These are phyloP conservation scores for Agonum fuliginosum DNA, from an alignment of 2,888 invertebrate species.

Conservation along the genomic window DNA sequence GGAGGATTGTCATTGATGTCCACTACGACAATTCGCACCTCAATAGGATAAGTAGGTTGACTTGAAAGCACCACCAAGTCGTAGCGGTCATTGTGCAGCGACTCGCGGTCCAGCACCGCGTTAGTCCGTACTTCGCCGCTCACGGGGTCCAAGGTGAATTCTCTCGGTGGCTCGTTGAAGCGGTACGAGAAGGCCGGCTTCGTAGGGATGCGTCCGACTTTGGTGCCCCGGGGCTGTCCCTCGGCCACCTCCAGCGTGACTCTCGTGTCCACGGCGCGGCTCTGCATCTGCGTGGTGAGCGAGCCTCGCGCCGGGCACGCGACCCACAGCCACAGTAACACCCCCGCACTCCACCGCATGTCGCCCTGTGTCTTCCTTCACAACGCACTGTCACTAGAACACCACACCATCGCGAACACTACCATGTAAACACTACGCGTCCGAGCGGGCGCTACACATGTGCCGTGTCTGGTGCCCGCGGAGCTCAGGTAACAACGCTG, in stretches of 20 bases:
- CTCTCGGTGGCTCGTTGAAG: constrained; percentile 92
- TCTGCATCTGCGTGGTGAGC: constrained; percentile 84
- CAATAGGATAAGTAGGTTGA: constrained; percentile 93
- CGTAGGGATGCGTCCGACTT: constrained; percentile 91
- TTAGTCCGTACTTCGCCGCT: constrained; percentile 91
- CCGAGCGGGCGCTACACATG: constrained; percentile 66
- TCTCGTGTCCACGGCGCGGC: constrained; percentile 89
- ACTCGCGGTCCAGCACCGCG: constrained; percentile 89
- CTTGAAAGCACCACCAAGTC: constrained; percentile 94
- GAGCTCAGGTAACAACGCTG: constrained; percentile 68
- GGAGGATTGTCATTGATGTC: constrained; percentile 98
- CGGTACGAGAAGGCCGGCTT: constrained; percentile 93
- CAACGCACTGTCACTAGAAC: constrained; percentile 54
- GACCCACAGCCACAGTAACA: constrained; percentile 60
- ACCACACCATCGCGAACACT: constrained; percentile 28
- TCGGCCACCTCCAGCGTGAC: constrained; percentile 91
- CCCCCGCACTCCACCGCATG: constrained; percentile 50
- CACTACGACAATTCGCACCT: constrained; percentile 90
- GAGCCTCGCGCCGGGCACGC: constrained; percentile 64
- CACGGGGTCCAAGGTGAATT: constrained; percentile 88
- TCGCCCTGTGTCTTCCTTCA: constrained; percentile 24
- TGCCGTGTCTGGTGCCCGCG: constrained; percentile 63
- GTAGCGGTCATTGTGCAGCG: constrained; percentile 84
- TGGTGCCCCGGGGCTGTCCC: constrained; percentile 87
- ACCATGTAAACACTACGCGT: constrained; percentile 34